Conservation (phyloP, 2,113 vertebrate species). For the Rana temporaria region DNA sequence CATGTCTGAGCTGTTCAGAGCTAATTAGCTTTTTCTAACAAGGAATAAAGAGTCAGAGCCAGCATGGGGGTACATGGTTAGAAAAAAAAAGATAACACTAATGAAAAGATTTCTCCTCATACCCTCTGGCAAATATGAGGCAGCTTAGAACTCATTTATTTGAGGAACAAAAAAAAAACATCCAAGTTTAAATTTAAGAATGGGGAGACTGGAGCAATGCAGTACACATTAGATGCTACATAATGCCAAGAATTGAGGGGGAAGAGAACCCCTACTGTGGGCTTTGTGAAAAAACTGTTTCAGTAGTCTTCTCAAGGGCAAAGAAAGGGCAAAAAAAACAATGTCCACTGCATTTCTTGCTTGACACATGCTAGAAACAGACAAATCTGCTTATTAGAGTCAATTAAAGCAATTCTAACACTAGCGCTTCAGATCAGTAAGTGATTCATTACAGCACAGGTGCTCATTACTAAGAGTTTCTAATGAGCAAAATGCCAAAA, state of each 20-base stretch:
- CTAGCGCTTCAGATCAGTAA: neutral
- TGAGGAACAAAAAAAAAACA: neutral
- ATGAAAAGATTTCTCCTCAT: slow-evolving; percentile 44
- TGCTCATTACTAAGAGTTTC: slow-evolving; percentile 31
- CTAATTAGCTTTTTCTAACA: slow-evolving; percentile 47
- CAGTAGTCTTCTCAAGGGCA: neutral
- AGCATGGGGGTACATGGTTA: slow-evolving; percentile 41
- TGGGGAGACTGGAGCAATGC: slow-evolving; percentile 2
- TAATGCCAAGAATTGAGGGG: slow-evolving; percentile 12
- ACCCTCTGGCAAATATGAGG: slow-evolving; percentile 44
- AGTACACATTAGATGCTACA: neutral
- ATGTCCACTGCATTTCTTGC: neutral
- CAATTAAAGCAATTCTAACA: slow-evolving; percentile 3
- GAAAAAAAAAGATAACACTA: slow-evolving; percentile 25
- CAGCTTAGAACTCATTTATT: slow-evolving; percentile 34
- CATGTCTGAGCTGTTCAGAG: slow-evolving; percentile 25
- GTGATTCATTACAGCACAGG: slow-evolving; percentile 15
- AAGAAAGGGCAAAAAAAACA: no score
- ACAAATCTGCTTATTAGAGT: neutral
- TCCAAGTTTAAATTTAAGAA: slow-evolving; percentile 15
- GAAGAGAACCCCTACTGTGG: neutral
- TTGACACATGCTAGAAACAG: neutral
- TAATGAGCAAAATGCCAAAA: neutral
- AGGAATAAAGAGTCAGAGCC: slow-evolving; percentile 30
- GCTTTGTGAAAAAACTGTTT: neutral